Base-by-base conservation (phyloP, 2,888 invertebrate genomes). In the Chesias legatella region DNA sequence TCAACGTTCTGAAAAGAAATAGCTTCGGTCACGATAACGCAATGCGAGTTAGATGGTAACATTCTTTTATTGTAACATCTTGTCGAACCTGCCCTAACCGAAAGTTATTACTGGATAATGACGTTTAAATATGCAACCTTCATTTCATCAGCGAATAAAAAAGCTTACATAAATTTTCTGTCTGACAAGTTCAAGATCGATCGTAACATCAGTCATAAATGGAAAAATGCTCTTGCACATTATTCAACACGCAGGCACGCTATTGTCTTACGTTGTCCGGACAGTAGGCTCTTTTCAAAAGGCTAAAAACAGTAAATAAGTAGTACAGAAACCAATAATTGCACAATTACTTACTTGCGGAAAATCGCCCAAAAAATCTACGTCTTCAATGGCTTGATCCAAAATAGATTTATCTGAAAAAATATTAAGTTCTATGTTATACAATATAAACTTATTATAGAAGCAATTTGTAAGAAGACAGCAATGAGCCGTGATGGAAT, bases 401-500 rank as follows among this genome's bases (percentile, higher is more conserved):
- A 94, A 75, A 51, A 94, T 90, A 10, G 89, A 85, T 75, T 92
- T 93, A 82, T 93, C 94, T 94, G 86, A 29, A 89, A 90, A 53
- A 50, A 8, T 45, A 54, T 44, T n/a, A n/a, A n/a, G n/a, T n/a
- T n/a, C n/a, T n/a, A n/a, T n/a, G n/a, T n/a, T n/a, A n/a, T n/a
- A n/a, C n/a, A n/a, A n/a, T n/a, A n/a, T n/a, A n/a, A n/a, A n/a
- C n/a, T n/a, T n/a, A n/a, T n/a, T n/a, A n/a, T n/a, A n/a, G n/a
- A n/a, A n/a, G n/a, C n/a, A n/a, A n/a, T n/a, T n/a, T n/a, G n/a
- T n/a, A n/a, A n/a, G n/a, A n/a, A n/a, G n/a, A n/a, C n/a, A n/a
- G n/a, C n/a, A n/a, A n/a, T n/a, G n/a, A n/a, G n/a, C n/a, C n/a
- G n/a, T n/a, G n/a, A n/a, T n/a, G n/a, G n/a, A n/a, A n/a, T n/a